These are phyloP conservation scores for Andrena bucephala DNA, from an alignment of 2,888 invertebrate species.

Conservation along the genomic window DNA sequence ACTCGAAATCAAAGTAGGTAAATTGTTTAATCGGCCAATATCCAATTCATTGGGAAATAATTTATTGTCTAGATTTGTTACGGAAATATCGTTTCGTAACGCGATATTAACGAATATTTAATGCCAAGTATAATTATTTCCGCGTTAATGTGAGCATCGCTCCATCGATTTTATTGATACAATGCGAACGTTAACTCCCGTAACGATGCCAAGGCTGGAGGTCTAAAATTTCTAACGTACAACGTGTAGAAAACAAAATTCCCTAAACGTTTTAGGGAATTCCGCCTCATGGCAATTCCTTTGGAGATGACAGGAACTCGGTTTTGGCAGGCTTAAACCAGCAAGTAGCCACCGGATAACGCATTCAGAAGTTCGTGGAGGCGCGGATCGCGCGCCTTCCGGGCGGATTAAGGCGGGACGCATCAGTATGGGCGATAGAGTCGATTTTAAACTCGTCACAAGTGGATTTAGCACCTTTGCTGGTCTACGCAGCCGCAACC, in stretches of 20 bases:
- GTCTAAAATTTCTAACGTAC: too few species aligned
- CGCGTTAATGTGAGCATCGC: neutral
- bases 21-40: conserved; percentile 36
- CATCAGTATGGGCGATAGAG: conserved; percentile 78
- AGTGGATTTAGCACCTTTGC: conserved; percentile 80
- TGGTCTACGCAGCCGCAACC: conserved; percentile 68
- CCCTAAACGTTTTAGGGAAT: too few species aligned
- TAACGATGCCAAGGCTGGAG: too few species aligned
- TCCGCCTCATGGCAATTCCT: too few species aligned
- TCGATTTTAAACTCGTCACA: conserved; percentile 81
- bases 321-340: neutral
- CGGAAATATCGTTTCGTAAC: conserved; percentile 18
- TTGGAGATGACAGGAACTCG: neutral
- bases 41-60: conserved; percentile 30
- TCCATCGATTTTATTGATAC: neutral
- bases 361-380: conserved; percentile 2
- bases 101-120: conserved; percentile 38
- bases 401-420: conserved; percentile 65
- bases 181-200: too few species aligned
- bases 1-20: neutral
- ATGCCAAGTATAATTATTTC: neutral
- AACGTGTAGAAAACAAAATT: too few species aligned
- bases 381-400: conserved; percentile 38
- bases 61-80: conserved; percentile 34
- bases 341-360: conserved; percentile 4